These are phyloP conservation scores for Callimorpha dominula DNA, from an alignment of 2,888 invertebrate species.

Conservation along the genomic window DNA sequence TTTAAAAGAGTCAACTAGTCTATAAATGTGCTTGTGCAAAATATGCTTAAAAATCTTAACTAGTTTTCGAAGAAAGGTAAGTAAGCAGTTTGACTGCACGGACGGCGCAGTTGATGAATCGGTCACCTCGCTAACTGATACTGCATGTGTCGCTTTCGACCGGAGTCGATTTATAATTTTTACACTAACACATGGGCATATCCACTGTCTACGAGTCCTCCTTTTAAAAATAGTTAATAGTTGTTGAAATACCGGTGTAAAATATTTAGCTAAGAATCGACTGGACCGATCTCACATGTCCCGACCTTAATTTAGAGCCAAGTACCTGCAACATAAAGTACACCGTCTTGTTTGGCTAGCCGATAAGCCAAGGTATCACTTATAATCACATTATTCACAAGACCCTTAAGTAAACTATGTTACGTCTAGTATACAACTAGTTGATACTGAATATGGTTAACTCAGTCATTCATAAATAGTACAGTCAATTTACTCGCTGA, in stretches of 20 bases:
- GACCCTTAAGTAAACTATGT: not conserved
- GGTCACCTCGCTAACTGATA: too few relatives aligned
- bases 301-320: not conserved
- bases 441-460: not conserved
- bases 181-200: too few relatives aligned
- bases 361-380: not conserved
- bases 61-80: too few relatives aligned
- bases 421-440: conserved; percentile 2
- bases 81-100: too few relatives aligned
- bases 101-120: not conserved
- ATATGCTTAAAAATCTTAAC: too few relatives aligned
- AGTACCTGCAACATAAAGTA: not conserved
- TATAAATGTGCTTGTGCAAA: too few relatives aligned
- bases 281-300: not conserved
- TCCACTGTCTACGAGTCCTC: too few relatives aligned
- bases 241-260: not conserved
- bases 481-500: not conserved
- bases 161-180: too few relatives aligned
- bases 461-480: conserved; percentile 4
- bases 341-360: not conserved
- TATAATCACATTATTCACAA: not conserved
- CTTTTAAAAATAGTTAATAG: not conserved
- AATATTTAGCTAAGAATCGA: not conserved
- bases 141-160: too few relatives aligned
- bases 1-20: too few relatives aligned